Percentiles rank a stretch among this genome's conserved stretches.
phyloP scores from a whole-genome alignment of 2,888 invertebrate genomes.

The Choreutis nemorana region DNA sequence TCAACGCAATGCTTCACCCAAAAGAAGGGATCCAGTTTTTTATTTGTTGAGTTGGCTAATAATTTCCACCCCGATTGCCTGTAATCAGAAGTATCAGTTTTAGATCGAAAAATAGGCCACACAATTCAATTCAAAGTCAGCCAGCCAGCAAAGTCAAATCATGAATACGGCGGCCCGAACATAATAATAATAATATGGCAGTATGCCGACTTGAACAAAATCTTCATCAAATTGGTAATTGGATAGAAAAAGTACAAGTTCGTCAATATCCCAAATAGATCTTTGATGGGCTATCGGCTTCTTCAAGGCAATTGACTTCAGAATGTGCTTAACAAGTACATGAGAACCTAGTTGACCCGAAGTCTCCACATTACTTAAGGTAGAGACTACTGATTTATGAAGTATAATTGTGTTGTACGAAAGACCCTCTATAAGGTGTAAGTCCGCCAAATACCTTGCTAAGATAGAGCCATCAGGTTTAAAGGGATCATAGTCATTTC shows the following conservation, averaged over 20 bases:
- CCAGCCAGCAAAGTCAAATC: slow-evolving; percentile 8
- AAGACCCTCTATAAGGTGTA: slow-evolving; percentile 7
- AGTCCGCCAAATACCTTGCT: slow-evolving; percentile 11
- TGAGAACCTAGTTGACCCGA: slow-evolving; percentile 10
- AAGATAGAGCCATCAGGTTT: slow-evolving; percentile 6
- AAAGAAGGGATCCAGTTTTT: slow-evolving; percentile 7
- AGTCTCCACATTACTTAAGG: slow-evolving; percentile 8
- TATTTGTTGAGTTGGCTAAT: slow-evolving; percentile 2
- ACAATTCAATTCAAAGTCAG: slow-evolving; percentile 6
- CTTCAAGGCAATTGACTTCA: slow-evolving; percentile 10
- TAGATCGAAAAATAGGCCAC: slow-evolving; percentile 10
- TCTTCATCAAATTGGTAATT: slow-evolving; percentile 3
- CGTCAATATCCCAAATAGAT: slow-evolving; percentile 12
- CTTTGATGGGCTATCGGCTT: no score
- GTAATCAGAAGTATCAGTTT: slow-evolving; percentile 10
- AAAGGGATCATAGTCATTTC: slow-evolving; percentile 6
- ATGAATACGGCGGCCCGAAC: slow-evolving; percentile 11
- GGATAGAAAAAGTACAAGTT: slow-evolving; percentile 1
- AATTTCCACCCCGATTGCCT: slow-evolving; percentile 14
- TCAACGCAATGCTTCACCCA: slow-evolving; percentile 7
- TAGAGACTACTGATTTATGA: slow-evolving; percentile 12
- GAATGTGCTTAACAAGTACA: slow-evolving; percentile 11
- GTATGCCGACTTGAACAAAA: slow-evolving; percentile 4
- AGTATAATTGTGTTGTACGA: slow-evolving; percentile 10
- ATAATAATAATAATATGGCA: slow-evolving; percentile 5